A percentile compares a stretch with the other conserved stretches of the same genome.
Evolutionary conservation across 2,113 vertebrate species (phyloP).

Genomic region (Raja brachyura): DNA sequence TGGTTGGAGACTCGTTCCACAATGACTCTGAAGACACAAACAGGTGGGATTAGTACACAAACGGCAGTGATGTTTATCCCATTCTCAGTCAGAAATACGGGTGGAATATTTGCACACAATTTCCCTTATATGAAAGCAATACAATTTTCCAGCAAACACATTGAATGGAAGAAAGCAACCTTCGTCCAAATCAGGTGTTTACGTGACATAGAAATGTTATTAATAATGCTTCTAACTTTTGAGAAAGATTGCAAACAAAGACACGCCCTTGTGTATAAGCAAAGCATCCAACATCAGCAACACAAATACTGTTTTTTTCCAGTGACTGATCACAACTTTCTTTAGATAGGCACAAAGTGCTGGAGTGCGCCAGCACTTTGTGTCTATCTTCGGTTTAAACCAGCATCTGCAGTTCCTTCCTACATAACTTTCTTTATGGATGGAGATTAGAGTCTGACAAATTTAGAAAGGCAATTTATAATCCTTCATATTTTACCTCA

Average conservation of each 20-base stretch:
- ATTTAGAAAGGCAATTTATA: background rate
- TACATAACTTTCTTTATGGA: background rate
- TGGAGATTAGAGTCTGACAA: background rate
- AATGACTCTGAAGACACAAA: background rate
- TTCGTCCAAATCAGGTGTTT: background rate
- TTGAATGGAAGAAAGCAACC: background rate
- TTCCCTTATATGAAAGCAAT: background rate
- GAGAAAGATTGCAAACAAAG: background rate
- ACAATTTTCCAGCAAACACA: background rate
- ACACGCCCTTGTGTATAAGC: background rate
- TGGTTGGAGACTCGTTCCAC: background rate
- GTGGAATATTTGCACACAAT: background rate
- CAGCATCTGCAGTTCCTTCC: too few relatives aligned
- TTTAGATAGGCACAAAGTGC: background rate
- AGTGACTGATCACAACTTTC: background rate
- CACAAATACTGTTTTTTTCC: background rate
- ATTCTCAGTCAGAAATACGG: background rate
- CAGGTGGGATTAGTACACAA: background rate
- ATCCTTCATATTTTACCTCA: background rate
- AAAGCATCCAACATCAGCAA: background rate
- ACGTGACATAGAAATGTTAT: too few relatives aligned
- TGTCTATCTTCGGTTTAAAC: too few relatives aligned
- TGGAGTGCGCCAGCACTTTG: too few relatives aligned
- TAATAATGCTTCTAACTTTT: background rate
- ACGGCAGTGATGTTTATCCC: background rate